Percentiles rank a stretch among this genome's conserved stretches.
phyloP scores from a whole-genome alignment of 1,140 invertebrate genomes.

The Andricus grossulariae region DNA sequence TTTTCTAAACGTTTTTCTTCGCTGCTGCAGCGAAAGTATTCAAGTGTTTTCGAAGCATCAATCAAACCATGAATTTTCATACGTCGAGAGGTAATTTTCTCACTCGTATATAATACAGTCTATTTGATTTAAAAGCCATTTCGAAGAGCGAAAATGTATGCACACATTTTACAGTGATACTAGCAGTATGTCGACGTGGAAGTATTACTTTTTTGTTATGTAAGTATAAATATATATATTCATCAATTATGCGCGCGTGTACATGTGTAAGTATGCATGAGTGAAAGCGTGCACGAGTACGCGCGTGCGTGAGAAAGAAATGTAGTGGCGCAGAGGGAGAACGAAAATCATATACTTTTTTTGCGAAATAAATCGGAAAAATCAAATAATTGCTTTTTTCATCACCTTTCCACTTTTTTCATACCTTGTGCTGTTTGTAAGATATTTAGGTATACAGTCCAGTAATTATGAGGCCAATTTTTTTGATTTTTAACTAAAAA shows the following conservation, averaged over 20 bases:
- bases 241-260: constrained; percentile 11
- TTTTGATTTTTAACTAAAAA: too few relatives aligned
- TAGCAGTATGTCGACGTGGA: constrained; percentile 48
- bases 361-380: constrained; percentile 24
- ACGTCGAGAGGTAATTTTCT: neutral
- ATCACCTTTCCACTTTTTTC: neutral
- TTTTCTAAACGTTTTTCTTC: neutral
- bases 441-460: too few relatives aligned
- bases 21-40: neutral
- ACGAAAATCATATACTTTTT: constrained; percentile 14
- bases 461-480: too few relatives aligned
- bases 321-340: constrained; percentile 11
- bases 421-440: too few relatives aligned
- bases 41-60: neutral
- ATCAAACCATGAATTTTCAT: constrained; percentile 7
- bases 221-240: constrained; percentile 28
- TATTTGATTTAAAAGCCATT: constrained; percentile 7
- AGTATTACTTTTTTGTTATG: constrained; percentile 46
- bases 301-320: constrained; percentile 17
- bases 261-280: constrained; percentile 31
- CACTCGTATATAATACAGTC: neutral
- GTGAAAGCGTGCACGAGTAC: neutral
- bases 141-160: constrained; percentile 1
- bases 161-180: constrained; percentile 42
- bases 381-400: neutral